A percentile compares a stretch with the other conserved stretches of the same genome.
Conservation (phyloP, 2,113 vertebrate species). For the Nansenia antarctica region DNA sequence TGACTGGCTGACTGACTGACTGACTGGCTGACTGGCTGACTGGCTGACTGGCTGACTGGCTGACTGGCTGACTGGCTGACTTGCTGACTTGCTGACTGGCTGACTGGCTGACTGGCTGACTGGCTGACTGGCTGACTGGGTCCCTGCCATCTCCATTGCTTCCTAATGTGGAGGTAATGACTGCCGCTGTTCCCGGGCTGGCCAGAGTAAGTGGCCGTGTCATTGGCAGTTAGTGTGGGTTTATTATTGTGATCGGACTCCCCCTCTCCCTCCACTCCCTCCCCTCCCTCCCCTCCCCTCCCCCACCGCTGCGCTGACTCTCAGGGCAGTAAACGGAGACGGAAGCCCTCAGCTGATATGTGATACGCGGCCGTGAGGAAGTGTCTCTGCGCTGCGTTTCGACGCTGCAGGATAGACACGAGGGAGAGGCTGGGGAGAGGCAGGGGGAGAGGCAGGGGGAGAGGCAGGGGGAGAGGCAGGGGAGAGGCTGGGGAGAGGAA, state of each 20-base stretch:
- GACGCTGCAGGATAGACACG: no score
- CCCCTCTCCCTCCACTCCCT: conserved; percentile 34
- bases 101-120: conserved; percentile 33
- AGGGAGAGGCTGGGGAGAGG: no score
- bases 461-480: no score
- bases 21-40: conserved; percentile 42
- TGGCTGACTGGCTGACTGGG: conserved; percentile 8
- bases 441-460: no score
- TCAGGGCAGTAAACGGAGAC: not conserved
- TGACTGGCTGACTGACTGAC: conserved; percentile 43
- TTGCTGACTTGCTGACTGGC: no score
- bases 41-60: conserved; percentile 28
- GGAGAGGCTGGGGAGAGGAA: no score
- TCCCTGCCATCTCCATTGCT: conserved; percentile 58
- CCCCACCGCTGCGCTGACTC: not conserved
- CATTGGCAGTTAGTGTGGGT: conserved; percentile 39
- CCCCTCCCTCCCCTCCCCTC: conserved; percentile 27
- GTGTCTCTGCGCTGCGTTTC: not conserved
- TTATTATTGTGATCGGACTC: conserved; percentile 39
- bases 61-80: conserved; percentile 33
- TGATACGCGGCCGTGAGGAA: not conserved
- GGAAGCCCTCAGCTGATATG: not conserved
- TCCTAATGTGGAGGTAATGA: conserved; percentile 64
- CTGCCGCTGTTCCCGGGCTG: conserved; percentile 46
- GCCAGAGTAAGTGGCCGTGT: conserved; percentile 45